Evolutionary conservation across 2,888 invertebrate species (phyloP), one percentile per base, ranked within the genome.

Genomic region (Parnassius apollo): DNA sequence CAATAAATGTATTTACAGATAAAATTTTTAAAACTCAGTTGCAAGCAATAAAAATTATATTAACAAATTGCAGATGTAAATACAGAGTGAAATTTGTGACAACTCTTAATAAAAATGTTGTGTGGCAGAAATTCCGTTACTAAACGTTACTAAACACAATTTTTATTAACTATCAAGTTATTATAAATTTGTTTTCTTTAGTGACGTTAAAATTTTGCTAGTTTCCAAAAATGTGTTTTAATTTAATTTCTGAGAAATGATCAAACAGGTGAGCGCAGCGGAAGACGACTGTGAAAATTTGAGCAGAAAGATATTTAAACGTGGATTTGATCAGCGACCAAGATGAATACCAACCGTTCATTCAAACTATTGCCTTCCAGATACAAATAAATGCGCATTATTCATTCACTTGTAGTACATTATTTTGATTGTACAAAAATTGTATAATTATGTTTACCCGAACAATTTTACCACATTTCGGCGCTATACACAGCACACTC

Each of bases 261-360:
- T 61, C 51, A 50, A 72, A 75, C 59, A 57, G 66, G 75, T 79
- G 80, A 80, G 80, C 77, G 75, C 74, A 77, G 81, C 83, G 88
- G 88, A 88, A 88, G 88, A 88, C 88, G 81, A 81, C 76, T 78
- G 78, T 72, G 72, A 73, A 72, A 57, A 65, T 70, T 64, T 75
- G 73, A 75, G 74, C 75, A 73, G 73, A 69, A 7, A 67, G 44
- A 54, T 44, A 57, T 63, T 63, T 59, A 63, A 63, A 59, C 9
- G 49, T 54, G 57, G 50, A 55, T 45, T 46, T 56, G 63, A 59
- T 13, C 44, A 13, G 50, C 56, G 61, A 57, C 59, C 45, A 35
- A 58, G 42, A 60, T 61, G 58, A 62, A 62, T 51, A 62, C 55
- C 62, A 45, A 55, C 25, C 50, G 25, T 62, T 44, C 57, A 44